Conservation (phyloP, 2,888 invertebrate species). For the Smittia sp. region DNA sequence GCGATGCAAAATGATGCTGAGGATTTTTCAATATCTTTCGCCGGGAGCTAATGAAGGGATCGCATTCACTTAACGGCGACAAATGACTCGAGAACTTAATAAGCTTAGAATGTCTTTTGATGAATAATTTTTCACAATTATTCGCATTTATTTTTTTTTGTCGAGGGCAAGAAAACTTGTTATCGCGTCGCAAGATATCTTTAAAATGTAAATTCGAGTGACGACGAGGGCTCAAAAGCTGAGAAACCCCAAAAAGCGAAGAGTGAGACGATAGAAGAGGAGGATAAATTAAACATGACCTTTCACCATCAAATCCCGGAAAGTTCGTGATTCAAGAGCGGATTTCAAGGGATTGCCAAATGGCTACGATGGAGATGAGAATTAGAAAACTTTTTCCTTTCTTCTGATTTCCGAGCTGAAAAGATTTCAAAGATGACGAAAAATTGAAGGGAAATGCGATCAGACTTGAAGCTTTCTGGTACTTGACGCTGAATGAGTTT, state of each 20-base stretch:
- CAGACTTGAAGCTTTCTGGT: too few species aligned
- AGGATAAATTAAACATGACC: conserved; percentile 23
- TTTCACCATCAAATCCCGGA: conserved; percentile 3
- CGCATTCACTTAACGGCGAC: conserved; percentile 19
- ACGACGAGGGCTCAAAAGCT: neutral
- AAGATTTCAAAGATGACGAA: too few species aligned
- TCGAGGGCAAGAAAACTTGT: neutral
- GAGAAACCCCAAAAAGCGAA: too few species aligned
- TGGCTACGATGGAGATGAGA: too few species aligned
- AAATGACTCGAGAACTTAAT: conserved; percentile 28
- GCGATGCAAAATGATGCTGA: conserved; percentile 15
- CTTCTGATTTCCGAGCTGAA: too few species aligned
- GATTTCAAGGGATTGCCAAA: too few species aligned
- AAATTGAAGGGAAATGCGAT: too few species aligned
- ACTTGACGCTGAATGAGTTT: too few species aligned
- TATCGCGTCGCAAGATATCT: neutral
- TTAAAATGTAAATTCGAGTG: conserved; percentile 22
- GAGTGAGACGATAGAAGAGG: neutral
- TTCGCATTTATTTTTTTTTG: conserved; percentile 18
- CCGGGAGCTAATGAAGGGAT: conserved; percentile 18
- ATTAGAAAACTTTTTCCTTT: too few species aligned
- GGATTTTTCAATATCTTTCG: conserved; percentile 32
- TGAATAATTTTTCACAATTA: conserved; percentile 33
- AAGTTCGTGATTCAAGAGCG: too few species aligned
- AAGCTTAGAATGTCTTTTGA: conserved; percentile 21